Conservation (phyloP, 2,888 invertebrate genomes). For the Blastobasis lacticolella region DNA sequence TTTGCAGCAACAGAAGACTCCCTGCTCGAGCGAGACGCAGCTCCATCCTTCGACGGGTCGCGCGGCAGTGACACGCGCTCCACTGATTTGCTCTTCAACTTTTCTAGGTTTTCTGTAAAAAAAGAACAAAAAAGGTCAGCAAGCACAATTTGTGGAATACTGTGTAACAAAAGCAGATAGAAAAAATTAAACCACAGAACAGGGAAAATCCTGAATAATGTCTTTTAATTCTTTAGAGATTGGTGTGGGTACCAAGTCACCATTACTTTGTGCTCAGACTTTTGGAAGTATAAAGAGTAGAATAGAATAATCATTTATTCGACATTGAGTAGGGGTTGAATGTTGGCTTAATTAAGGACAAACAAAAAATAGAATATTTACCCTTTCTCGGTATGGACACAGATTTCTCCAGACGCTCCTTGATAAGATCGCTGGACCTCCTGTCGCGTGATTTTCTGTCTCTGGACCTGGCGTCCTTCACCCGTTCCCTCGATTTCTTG, state of each 20-base stretch:
- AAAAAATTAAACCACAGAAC: too few relatives aligned
- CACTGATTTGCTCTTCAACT: constrained; percentile 46
- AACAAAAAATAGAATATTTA: constrained; percentile 16
- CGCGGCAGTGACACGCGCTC: constrained; percentile 49
- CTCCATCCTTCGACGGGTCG: constrained; percentile 45
- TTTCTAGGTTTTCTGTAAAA: constrained; percentile 51
- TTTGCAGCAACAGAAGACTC: constrained; percentile 55
- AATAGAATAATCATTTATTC: too few relatives aligned
- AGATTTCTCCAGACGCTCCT: constrained; percentile 63
- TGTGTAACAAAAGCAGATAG: too few relatives aligned
- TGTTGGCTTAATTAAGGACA: too few relatives aligned
- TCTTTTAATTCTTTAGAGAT: too few relatives aligned
- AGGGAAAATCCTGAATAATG: too few relatives aligned
- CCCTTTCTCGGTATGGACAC: constrained; percentile 67
- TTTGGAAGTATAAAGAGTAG: too few relatives aligned
- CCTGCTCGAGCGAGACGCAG: constrained; percentile 64
- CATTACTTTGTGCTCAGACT: too few relatives aligned
- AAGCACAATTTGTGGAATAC: too few relatives aligned
- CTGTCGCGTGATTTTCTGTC: constrained; percentile 68
- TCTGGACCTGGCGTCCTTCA: constrained; percentile 51
- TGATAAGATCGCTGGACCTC: constrained; percentile 60
- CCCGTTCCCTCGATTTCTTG: constrained; percentile 60
- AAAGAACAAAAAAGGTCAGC: background rate
- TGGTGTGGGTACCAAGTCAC: too few relatives aligned
- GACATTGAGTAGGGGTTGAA: too few relatives aligned